phyloP scores from a whole-genome alignment of 2,888 invertebrate species.

The Tiliacea aurago region DNA sequence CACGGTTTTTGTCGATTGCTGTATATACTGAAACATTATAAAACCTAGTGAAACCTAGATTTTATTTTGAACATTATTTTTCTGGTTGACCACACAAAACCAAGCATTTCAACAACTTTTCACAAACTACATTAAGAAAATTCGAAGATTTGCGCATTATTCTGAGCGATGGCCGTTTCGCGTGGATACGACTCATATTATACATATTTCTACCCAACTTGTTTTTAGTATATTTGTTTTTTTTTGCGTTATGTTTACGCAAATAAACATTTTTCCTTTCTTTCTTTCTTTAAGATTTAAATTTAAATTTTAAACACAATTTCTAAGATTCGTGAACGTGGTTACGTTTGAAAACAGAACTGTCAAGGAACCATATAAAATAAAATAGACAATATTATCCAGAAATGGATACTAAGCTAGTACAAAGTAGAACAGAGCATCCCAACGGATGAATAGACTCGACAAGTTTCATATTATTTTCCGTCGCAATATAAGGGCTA shows the following conservation, averaged over 20 bases:
- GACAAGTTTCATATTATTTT: slow-evolving; percentile 62
- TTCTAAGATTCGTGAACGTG: too few relatives aligned
- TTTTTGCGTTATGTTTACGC: too few relatives aligned
- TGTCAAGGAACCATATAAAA: background rate
- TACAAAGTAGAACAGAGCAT: slow-evolving; percentile 56
- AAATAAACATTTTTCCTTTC: too few relatives aligned
- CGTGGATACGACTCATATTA: too few relatives aligned
- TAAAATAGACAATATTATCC: background rate
- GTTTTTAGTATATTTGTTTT: too few relatives aligned
- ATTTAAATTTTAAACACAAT: background rate
- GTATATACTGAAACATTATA: background rate
- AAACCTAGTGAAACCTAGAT: background rate
- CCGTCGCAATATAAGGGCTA: slow-evolving; percentile 39
- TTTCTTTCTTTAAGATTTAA: background rate
- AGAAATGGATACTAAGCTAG: slow-evolving; percentile 16
- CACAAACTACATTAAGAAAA: background rate
- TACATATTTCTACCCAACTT: too few relatives aligned
- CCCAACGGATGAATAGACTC: slow-evolving; percentile 69
- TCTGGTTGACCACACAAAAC: background rate
- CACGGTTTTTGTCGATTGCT: background rate
- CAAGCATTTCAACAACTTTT: background rate
- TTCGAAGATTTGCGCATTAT: too few relatives aligned
- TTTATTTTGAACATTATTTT: background rate
- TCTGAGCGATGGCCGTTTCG: too few relatives aligned
- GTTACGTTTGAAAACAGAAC: background rate